These are phyloP conservation scores for Nomada fabriciana DNA, from an alignment of 2,888 invertebrate genomes.

Conservation along the genomic window DNA sequence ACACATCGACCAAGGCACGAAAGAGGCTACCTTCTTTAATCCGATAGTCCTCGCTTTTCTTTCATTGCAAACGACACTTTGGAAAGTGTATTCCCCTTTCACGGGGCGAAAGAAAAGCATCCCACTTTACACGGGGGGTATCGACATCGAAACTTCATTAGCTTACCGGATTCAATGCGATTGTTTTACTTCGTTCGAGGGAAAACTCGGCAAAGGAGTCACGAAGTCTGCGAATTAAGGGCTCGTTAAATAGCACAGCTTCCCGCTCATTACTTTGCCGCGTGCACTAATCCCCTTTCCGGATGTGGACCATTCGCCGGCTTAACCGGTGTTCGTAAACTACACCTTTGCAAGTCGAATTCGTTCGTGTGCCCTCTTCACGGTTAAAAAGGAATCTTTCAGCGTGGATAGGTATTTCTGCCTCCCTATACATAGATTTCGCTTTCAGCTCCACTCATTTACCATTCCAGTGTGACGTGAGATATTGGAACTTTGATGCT, in stretches of 20 bases:
- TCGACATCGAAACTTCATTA: constrained; percentile 59
- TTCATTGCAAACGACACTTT: background rate
- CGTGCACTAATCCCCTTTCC: constrained; percentile 41
- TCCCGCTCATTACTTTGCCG: constrained; percentile 42
- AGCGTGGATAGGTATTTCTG: background rate
- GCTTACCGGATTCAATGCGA: constrained; percentile 41
- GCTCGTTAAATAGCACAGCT: constrained; percentile 52
- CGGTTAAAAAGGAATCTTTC: background rate
- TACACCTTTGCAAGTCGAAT: constrained; percentile 12
- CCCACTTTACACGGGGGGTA: constrained; percentile 27
- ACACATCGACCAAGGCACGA: background rate
- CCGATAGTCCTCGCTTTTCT: background rate
- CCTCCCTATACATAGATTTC: background rate
- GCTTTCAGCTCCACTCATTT: constrained; percentile 4
- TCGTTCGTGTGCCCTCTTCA: background rate
- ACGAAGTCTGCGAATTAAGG: constrained; percentile 46
- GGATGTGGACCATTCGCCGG: constrained; percentile 44
- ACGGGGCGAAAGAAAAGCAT: background rate
- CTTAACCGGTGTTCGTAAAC: constrained; percentile 34
- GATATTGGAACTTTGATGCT: no score
- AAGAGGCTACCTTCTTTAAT: background rate
- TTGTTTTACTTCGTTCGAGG: constrained; percentile 36
- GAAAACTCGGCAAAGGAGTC: constrained; percentile 36
- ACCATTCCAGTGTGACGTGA: no score
- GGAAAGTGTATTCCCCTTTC: background rate